Conservation (phyloP, 2,888 invertebrate species). For the Macrosiphum euphorbiae region DNA sequence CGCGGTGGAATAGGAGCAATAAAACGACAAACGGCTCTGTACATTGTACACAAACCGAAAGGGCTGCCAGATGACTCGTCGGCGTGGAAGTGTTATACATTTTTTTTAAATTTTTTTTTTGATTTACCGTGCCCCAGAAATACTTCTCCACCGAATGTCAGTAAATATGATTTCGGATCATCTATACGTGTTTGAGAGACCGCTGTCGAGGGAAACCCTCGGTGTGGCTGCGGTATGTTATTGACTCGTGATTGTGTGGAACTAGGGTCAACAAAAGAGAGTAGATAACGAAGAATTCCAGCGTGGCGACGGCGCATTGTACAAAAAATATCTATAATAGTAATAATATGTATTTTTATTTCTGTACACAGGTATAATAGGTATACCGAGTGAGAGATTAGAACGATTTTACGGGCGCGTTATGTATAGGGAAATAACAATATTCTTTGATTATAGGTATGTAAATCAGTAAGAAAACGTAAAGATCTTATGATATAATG, state of each 20-base stretch:
- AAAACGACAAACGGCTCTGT: background rate
- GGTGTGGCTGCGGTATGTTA: background rate
- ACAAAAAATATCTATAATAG: background rate
- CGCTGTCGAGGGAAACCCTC: background rate
- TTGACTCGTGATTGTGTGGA: background rate
- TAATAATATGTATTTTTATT: background rate
- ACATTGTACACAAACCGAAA: background rate
- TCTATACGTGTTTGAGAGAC: background rate
- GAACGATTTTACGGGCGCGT: background rate
- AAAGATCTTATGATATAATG: background rate
- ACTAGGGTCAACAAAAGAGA: constrained; percentile 29
- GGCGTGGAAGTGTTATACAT: background rate
- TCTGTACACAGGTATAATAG: background rate
- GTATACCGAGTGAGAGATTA: background rate
- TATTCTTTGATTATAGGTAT: background rate
- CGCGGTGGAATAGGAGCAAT: background rate
- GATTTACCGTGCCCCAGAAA: background rate
- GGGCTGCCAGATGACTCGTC: background rate
- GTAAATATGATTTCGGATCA: constrained; percentile 15
- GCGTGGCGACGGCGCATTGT: background rate
- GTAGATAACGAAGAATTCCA: constrained; percentile 32
- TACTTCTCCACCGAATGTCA: background rate
- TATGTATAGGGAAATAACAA: background rate
- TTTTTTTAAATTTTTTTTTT: constrained; percentile 3
- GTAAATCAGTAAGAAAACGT: background rate